Evolutionary conservation across 2,113 vertebrate genomes (phyloP).

Genomic region (Callospermophilus lateralis): DNA sequence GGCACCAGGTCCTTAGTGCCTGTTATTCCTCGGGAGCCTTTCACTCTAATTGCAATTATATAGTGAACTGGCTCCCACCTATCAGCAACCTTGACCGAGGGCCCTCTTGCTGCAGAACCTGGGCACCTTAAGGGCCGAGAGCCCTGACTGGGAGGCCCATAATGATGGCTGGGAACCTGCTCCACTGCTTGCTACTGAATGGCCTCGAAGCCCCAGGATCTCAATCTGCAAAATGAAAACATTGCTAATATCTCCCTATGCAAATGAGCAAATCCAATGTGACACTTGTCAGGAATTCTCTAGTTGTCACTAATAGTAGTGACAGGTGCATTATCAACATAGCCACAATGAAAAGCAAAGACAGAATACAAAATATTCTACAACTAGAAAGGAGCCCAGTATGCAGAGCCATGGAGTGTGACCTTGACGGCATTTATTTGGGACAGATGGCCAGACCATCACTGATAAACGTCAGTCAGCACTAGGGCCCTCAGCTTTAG

Average conservation of each 20-base stretch:
- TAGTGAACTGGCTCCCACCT: background rate
- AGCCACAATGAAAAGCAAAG: background rate
- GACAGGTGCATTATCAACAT: no score
- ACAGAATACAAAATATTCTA: background rate
- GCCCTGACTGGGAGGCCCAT: background rate
- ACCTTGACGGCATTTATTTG: background rate
- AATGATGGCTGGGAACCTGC: background rate
- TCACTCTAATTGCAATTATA: background rate
- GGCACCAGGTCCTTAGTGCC: accelerated
- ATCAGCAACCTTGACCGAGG: background rate
- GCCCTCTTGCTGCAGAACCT: background rate
- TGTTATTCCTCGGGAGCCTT: background rate
- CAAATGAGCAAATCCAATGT: background rate
- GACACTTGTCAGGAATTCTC: background rate
- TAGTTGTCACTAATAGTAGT: no score
- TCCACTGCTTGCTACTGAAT: accelerated
- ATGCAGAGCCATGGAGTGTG: background rate
- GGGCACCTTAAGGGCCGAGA: background rate
- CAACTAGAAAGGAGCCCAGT: background rate
- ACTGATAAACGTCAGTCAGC: background rate
- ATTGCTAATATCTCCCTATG: accelerated
- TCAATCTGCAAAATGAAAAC: background rate
- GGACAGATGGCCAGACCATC: constrained; percentile 47
- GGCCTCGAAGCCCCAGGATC: background rate
- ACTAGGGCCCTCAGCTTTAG: background rate